phyloP scores from a whole-genome alignment of 2,113 vertebrate genomes.

The Rhynchopsitta pachyrhyncha region DNA sequence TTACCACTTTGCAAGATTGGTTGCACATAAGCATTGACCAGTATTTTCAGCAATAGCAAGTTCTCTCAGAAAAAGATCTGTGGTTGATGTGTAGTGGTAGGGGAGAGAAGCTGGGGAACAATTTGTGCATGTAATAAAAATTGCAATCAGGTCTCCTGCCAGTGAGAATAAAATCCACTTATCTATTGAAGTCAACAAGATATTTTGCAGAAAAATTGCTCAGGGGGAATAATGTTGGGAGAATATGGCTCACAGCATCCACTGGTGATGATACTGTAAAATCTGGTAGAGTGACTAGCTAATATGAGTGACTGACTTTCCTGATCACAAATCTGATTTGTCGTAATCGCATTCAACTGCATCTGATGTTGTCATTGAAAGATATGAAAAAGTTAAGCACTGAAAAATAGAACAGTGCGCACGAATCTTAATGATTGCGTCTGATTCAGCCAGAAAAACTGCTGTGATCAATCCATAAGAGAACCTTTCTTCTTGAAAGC shows the following conservation, averaged over 20 bases:
- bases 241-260: background rate
- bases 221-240: background rate
- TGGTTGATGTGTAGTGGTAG: background rate
- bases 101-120: background rate
- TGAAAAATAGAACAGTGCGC: background rate
- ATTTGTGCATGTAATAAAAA: background rate
- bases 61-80: background rate
- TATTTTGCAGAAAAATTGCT: background rate
- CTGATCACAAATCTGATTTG: background rate
- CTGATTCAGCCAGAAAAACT: background rate
- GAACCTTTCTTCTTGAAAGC: background rate
- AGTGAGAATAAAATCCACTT: background rate
- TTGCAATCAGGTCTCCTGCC: background rate
- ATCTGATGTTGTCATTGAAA: background rate
- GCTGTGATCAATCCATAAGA: background rate
- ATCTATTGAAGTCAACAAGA: background rate
- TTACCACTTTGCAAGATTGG: background rate
- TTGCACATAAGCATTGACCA: background rate
- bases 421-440: background rate
- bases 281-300: background rate
- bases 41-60: background rate
- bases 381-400: background rate
- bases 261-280: background rate
- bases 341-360: background rate
- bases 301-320: background rate